A percentile compares a stretch with the other conserved stretches of the same genome.
Conservation (phyloP, 1,140 invertebrate genomes). For the Drosophila orena region DNA sequence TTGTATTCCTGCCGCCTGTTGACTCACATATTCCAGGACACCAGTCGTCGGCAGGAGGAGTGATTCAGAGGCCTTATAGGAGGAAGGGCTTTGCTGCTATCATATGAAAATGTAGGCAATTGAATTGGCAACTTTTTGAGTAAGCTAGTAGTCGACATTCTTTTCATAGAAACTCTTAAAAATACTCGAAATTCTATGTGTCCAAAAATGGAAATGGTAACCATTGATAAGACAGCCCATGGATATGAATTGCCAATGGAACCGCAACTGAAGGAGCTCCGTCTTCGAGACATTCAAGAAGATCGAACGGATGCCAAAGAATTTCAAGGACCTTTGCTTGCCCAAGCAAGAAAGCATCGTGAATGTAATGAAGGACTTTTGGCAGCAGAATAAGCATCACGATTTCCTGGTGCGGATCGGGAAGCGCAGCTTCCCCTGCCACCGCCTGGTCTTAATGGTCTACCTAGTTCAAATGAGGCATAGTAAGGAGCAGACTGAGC, state of each 20-base stretch:
- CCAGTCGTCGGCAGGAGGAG: conserved; percentile 4
- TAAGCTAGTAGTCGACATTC: background rate
- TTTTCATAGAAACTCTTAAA: background rate
- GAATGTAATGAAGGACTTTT: conserved; percentile 1
- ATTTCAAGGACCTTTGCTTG: background rate
- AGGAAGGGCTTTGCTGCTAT: too few relatives aligned
- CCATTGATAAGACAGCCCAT: background rate
- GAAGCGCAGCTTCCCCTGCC: conserved; percentile 6
- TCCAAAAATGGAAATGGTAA: background rate
- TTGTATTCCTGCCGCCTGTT: conserved; percentile 12
- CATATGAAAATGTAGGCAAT: too few relatives aligned
- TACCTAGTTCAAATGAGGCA: conserved; percentile 1
- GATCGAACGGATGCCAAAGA: background rate
- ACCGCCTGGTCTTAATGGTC: conserved; percentile 30
- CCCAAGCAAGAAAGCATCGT: conserved; percentile 5
- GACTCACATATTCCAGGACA: conserved; percentile 1
- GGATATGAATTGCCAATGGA: conserved; percentile 15
- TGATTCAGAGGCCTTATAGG: background rate
- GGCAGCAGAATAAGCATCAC: background rate
- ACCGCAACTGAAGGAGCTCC: conserved; percentile 12
- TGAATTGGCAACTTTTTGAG: background rate
- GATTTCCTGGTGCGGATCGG: conserved; percentile 39
- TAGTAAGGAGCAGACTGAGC: background rate
- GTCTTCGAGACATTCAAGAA: conserved; percentile 20
- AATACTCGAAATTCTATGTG: background rate